These are phyloP conservation scores for Candoia aspera DNA, from an alignment of 2,113 vertebrate genomes.

Conservation along the genomic window DNA sequence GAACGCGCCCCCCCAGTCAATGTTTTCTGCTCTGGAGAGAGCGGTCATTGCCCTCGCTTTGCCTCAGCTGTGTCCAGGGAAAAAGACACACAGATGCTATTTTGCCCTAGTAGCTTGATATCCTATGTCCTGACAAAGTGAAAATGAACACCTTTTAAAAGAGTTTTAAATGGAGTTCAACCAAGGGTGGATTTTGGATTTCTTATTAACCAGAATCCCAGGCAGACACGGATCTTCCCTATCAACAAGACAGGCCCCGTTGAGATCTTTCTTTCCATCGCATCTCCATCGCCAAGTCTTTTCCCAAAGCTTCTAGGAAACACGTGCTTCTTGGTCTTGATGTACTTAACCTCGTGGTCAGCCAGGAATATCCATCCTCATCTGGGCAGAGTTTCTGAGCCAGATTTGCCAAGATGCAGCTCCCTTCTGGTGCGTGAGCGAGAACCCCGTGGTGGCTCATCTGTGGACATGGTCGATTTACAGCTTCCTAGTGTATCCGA, in stretches of 20 bases:
- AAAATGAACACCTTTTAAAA: not conserved
- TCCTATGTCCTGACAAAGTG: not conserved
- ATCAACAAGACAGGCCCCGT: not conserved
- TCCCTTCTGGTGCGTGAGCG: not conserved
- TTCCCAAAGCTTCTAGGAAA: not conserved
- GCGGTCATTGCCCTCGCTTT: not conserved
- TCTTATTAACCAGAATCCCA: not conserved
- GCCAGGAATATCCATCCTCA: not conserved
- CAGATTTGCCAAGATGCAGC: rapidly evolving
- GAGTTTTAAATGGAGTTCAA: not conserved
- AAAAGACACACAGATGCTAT: too few species aligned
- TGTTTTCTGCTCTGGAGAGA: not conserved
- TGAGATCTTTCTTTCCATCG: not conserved
- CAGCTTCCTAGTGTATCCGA: not conserved
- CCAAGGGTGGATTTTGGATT: not conserved
- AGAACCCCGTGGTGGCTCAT: not conserved
- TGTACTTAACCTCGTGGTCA: not conserved
- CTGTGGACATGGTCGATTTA: not conserved
- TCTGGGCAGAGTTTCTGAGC: not conserved
- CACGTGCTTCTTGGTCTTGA: not conserved
- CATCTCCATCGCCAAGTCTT: not conserved
- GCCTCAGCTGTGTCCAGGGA: not conserved
- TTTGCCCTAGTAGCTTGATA: not conserved
- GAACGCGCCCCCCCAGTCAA: not conserved
- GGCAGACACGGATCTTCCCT: too few species aligned